Conservation (phyloP, 2,797 vertebrate species). For the Halcyon smyrnensis region DNA sequence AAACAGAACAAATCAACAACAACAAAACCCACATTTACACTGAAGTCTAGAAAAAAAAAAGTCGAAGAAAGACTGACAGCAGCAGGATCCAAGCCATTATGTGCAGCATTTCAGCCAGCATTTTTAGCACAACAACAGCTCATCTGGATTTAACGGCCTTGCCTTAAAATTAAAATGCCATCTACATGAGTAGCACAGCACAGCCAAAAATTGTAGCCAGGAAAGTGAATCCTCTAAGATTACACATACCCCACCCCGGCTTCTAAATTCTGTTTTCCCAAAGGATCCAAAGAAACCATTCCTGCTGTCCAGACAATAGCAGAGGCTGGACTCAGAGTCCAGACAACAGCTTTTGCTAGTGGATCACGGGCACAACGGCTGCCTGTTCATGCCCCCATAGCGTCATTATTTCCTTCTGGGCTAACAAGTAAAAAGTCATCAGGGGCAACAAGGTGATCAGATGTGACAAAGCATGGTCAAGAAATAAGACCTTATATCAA, state of each 20-base stretch:
- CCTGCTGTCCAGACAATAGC: neutral
- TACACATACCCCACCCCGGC: neutral
- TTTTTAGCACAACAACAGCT: constrained; percentile 21
- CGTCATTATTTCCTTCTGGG: neutral
- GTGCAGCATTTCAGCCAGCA: constrained; percentile 9
- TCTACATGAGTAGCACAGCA: neutral
- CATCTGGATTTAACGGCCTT: neutral
- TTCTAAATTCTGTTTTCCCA: neutral
- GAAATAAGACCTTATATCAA: neutral
- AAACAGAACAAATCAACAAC: too few relatives aligned
- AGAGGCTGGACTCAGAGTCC: neutral
- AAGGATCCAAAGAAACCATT: neutral
- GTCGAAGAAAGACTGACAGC: neutral
- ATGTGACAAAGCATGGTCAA: neutral
- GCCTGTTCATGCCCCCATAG: neutral
- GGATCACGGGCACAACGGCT: neutral
- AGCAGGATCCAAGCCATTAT: neutral
- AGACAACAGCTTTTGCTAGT: neutral
- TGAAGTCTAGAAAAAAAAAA: neutral
- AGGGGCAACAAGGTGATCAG: neutral
- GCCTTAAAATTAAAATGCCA: constrained; percentile 17
- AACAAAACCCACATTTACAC: neutral
- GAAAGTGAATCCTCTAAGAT: neutral
- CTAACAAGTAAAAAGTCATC: neutral
- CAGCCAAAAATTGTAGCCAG: neutral